Base-by-base conservation (phyloP, 1,140 invertebrate species). In the Brachionus manjavacas region DNA sequence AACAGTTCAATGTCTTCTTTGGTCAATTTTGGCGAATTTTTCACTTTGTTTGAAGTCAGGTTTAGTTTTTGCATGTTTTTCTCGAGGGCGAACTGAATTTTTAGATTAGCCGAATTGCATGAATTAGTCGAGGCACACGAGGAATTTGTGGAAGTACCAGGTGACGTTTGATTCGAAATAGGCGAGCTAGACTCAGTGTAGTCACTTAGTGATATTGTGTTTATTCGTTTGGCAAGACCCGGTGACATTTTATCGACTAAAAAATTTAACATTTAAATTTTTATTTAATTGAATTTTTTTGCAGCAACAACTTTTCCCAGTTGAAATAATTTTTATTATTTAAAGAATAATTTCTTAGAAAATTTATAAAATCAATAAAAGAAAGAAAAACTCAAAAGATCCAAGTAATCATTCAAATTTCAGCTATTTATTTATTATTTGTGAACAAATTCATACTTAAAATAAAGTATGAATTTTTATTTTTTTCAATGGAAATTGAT, bases 41-140 rank as follows among this genome's bases (percentile, higher is more conserved):
- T 52, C n/a, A 49, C 43, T 3, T 52, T 76, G 28, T 49, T 76
- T 35, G 72, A 25, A 9, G 25, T 9, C 12, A 76, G 12, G 28
- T 76, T 76, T 49, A 76, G 25, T 25, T 76, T 76, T 49, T 76
- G 72, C 72, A 76, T 76, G 25, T 76, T 76, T 49, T 12, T 46
- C 20, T 76, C 72, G 0, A 76, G 25, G 23, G 72, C 72, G 20
- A 49, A 46, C 49, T 76, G 72, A 28, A 76, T 76, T 76, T 76
- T 76, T 4, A 76, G 14, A 76, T 76, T 76, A 20, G 72, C 72
- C 23, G 72, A 76, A 25, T 25, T 49, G 9, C 41, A 20, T 23
- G 72, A 49, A 23, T 20, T 76, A 4, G 20, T 52, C 11, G 72
- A 76, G 9, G 43, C 23, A 43, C 20, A 23, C 2, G 66, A 11